These are phyloP conservation scores for Deroptyus accipitrinus DNA, from an alignment of 2,113 vertebrate genomes.

Conservation along the genomic window DNA sequence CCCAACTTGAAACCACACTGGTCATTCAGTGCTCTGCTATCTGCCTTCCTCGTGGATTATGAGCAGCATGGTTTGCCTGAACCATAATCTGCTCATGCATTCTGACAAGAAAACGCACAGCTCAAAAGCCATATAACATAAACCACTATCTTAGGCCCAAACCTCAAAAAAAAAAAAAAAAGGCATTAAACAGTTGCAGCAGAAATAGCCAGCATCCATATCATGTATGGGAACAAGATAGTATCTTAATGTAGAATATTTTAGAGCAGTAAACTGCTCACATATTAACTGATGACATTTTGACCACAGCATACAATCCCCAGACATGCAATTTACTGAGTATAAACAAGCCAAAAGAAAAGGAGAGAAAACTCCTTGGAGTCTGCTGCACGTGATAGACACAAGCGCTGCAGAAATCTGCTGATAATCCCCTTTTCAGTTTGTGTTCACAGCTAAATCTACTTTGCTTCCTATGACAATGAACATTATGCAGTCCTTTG, in stretches of 20 bases:
- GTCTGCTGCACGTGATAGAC: neutral
- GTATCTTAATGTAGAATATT: neutral
- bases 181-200: neutral
- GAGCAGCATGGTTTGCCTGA: neutral
- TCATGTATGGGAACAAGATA: neutral
- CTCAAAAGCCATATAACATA: neutral
- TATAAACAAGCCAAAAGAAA: neutral
- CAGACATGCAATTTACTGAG: neutral
- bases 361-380: neutral
- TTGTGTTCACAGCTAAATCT: neutral
- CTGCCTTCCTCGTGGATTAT: neutral
- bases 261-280: neutral
- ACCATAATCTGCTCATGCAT: neutral
- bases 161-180: neutral
- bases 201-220: neutral
- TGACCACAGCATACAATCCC: neutral
- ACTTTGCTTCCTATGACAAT: slow-evolving; percentile 24
- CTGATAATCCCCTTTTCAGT: slow-evolving; percentile 28
- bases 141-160: neutral
- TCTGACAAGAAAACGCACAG: neutral
- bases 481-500: slow-evolving; percentile 34
- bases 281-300: slow-evolving; percentile 10
- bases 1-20: fast-evolving
- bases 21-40: neutral
- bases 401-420: neutral